Evolutionary conservation across 1,140 invertebrate species (phyloP).

Genomic region (Alviniconcha marisindica): DNA sequence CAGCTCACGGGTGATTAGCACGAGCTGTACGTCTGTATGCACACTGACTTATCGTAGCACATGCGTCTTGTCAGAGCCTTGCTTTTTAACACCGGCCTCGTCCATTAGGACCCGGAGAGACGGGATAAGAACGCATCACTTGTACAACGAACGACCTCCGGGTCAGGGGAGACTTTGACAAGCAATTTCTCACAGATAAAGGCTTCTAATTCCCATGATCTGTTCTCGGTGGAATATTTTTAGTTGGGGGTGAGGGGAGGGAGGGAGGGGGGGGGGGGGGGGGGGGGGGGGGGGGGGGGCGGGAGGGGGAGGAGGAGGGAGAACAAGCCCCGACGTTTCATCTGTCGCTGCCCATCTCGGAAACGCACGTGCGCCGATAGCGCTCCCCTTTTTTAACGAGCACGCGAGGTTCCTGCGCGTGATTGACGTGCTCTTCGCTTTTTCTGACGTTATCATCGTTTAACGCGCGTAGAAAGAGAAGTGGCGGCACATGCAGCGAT

Average conservation of each 20-base stretch:
- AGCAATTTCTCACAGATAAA: slow-evolving; percentile 43
- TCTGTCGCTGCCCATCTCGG: slow-evolving; percentile 38
- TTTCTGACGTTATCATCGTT: slow-evolving; percentile 36
- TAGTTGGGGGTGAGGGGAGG: too few species aligned
- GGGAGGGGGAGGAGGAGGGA: not conserved
- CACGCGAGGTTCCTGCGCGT: slow-evolving; percentile 20
- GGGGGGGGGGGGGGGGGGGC: too few species aligned
- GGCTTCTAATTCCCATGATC: not conserved
- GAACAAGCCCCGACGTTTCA: slow-evolving; percentile 23
- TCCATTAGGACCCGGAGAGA: slow-evolving; percentile 13
- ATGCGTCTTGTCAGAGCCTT: slow-evolving; percentile 23
- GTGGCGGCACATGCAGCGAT: slow-evolving; percentile 33
- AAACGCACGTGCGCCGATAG: slow-evolving; percentile 39
- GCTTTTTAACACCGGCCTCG: slow-evolving; percentile 26
- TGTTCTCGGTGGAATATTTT: slow-evolving; percentile 28
- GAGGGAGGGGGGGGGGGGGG: too few species aligned
- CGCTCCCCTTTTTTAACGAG: slow-evolving; percentile 31
- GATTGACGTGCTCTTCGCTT: slow-evolving; percentile 37
- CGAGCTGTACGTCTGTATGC: slow-evolving; percentile 6
- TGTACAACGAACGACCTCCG: slow-evolving; percentile 29
- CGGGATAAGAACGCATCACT: slow-evolving; percentile 31
- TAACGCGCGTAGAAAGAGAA: slow-evolving; percentile 25
- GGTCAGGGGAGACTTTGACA: slow-evolving; percentile 39
- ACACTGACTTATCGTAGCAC: slow-evolving; percentile 14
- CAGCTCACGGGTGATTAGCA: slow-evolving; percentile 17